phyloP scores from a whole-genome alignment of 2,113 vertebrate genomes.

The Hypomesus transpacificus region DNA sequence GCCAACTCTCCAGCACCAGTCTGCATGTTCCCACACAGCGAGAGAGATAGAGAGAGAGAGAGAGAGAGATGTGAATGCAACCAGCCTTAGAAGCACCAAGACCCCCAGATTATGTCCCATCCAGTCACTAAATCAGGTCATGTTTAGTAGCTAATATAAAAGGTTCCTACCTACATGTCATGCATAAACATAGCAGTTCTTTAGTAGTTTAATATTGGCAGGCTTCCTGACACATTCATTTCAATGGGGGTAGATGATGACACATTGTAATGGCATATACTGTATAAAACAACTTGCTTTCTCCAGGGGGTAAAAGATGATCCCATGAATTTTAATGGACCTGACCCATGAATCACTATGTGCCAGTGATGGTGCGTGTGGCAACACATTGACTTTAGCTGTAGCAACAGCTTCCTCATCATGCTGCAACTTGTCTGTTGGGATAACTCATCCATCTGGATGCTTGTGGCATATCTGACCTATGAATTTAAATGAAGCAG shows the following conservation, averaged over 20 bases:
- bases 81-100: neutral
- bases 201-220: too few relatives aligned
- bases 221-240: neutral
- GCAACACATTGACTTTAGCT: neutral
- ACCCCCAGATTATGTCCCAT: neutral
- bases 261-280: too few relatives aligned
- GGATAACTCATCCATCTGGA: constrained; percentile 5
- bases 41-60: neutral
- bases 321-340: neutral
- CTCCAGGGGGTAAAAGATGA: too few relatives aligned
- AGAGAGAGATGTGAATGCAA: neutral
- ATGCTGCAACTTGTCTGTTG: neutral
- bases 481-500: constrained; percentile 35
- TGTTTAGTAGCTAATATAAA: neutral
- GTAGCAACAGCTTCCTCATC: neutral
- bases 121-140: neutral
- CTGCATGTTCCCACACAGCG: constrained; percentile 5
- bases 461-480: constrained; percentile 8
- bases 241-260: neutral
- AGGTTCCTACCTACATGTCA: neutral
- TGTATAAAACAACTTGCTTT: too few relatives aligned
- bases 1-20: neutral
- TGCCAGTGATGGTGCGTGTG: neutral
- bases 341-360: neutral
- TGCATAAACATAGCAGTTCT: too few relatives aligned